Conservation (phyloP, 2,888 invertebrate species). For the Labia minor region DNA sequence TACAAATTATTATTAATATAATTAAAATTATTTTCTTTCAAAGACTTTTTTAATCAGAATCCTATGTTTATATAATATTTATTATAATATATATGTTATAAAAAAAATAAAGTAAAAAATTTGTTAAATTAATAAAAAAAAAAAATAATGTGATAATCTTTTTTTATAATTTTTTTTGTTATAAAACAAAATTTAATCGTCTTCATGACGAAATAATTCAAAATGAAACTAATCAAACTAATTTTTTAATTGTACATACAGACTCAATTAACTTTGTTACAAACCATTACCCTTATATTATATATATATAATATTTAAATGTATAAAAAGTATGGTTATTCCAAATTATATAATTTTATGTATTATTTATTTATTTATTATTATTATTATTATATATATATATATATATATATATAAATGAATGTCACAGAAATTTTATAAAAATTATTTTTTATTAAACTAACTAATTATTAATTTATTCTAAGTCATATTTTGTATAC, state of each 20-base stretch:
- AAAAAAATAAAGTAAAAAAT: no score
- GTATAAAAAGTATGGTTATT: not conserved
- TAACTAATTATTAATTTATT: not conserved
- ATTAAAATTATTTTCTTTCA: no score
- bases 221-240: not conserved
- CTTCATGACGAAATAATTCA: conserved; percentile 14
- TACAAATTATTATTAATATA: no score
- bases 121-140: no score
- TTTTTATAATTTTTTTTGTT: not conserved
- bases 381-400: conserved; percentile 2
- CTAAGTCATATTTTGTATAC: not conserved
- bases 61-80: no score
- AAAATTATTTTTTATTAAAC: not conserved
- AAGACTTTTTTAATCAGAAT: no score
- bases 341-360: conserved; percentile 4
- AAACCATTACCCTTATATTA: conserved; percentile 32
- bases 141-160: no score
- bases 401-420: no score
- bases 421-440: not conserved
- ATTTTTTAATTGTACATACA: not conserved
- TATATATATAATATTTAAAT: not conserved
- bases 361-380: not conserved
- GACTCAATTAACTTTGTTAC: not conserved
- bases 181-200: not conserved
- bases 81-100: no score